Evolutionary conservation across 2,888 invertebrate species (phyloP).

Genomic region (Molorchus minor): DNA sequence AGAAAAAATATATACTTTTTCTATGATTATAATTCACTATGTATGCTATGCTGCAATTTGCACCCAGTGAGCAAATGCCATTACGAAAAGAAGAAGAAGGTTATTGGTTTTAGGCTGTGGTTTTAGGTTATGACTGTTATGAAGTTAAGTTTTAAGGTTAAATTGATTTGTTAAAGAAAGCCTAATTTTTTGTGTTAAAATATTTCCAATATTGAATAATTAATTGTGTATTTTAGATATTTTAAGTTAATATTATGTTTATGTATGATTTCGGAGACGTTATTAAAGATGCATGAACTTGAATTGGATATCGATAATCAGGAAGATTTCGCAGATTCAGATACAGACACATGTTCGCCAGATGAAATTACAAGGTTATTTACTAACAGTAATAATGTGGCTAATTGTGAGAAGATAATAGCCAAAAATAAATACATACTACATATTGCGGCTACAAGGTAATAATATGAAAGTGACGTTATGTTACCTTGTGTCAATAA

Average conservation of each 20-base stretch:
- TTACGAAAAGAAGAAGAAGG: too few relatives aligned
- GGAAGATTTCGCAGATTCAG: conserved; percentile 47
- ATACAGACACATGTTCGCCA: conserved; percentile 41
- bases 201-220: background rate
- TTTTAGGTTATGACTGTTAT: too few relatives aligned
- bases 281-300: conserved; percentile 29
- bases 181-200: too few relatives aligned
- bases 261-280: background rate
- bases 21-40: background rate
- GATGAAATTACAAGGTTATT: conserved; percentile 34
- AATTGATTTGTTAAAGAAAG: too few relatives aligned
- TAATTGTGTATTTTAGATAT: background rate
- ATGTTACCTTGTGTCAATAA: background rate
- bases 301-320: conserved; percentile 34
- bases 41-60: too few relatives aligned
- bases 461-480: conserved; percentile 29
- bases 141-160: too few relatives aligned
- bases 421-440: conserved; percentile 70
- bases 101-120: too few relatives aligned
- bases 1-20: too few relatives aligned
- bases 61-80: too few relatives aligned
- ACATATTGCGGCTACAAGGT: conserved; percentile 69
- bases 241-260: background rate
- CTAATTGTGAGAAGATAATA: conserved; percentile 67
- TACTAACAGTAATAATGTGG: conserved; percentile 41